Evolutionary conservation across 1,140 invertebrate genomes (phyloP).

Genomic region (Lepidostoma basale): DNA sequence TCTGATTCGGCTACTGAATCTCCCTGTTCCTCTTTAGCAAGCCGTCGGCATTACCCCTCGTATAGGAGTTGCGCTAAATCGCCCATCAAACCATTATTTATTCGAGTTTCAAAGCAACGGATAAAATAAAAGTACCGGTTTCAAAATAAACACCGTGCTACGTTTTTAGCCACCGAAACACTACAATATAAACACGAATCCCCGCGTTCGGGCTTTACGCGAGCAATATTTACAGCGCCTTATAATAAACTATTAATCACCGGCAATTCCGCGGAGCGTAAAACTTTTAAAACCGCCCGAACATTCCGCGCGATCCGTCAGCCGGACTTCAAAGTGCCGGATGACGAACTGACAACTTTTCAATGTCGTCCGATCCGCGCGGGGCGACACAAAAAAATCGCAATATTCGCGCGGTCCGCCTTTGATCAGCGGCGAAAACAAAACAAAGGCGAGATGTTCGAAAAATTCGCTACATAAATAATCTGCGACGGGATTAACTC

Average conservation of each 20-base stretch:
- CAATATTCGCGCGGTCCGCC: no score
- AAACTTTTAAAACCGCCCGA: neutral
- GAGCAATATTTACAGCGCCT: neutral
- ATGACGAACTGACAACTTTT: constrained; percentile 10
- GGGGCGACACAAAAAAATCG: neutral
- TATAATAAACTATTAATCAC: constrained; percentile 2
- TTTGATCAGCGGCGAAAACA: neutral
- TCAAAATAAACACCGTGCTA: neutral
- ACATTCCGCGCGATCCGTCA: no score
- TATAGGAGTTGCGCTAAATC: no score
- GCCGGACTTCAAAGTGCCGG: neutral
- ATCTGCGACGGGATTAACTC: neutral
- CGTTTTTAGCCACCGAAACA: neutral
- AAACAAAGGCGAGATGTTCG: neutral
- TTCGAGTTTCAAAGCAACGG: neutral
- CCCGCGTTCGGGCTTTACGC: neutral
- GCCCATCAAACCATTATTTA: no score
- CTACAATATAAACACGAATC: constrained; percentile 4
- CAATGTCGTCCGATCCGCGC: constrained; percentile 8
- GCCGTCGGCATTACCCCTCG: no score
- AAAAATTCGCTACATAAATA: constrained; percentile 8
- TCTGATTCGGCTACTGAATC: no score
- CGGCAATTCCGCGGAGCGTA: neutral
- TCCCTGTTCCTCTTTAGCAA: no score
- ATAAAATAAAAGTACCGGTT: neutral